Evolutionary conservation across 1,140 invertebrate genomes (phyloP), one percentile per base, ranked within the genome.

Genomic region (Sitophilus oryzae): DNA sequence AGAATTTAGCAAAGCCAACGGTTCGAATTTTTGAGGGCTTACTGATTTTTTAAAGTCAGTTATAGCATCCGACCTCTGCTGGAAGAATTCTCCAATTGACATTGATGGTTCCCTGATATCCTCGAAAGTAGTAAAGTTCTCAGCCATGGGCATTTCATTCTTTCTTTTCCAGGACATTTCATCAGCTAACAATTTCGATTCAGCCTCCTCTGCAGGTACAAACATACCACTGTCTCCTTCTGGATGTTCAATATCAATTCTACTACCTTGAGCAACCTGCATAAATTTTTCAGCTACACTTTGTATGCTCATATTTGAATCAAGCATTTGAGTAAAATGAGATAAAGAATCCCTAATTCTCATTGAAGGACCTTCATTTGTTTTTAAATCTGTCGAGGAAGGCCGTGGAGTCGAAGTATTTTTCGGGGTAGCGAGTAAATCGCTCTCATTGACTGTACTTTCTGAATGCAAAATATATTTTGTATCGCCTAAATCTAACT

Each of bases 71-170:
- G 64, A 59, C 38, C 46, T 56, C 51, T 65, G 36, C 38, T 61
- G 51, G 36, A 69, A 69, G 50, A 63, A 69, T 36, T 58, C 60
- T 2, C 67, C 65, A 19, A 69, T 60, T 23, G 67, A 67, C 8
- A 63, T 21, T 54, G 56, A 58, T 20, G 48, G 41, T 38, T 53
- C 43, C 42, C 9, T 43, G 6, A 5, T 41, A 42, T 56, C 51
- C 0, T 14, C 8, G 50, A 56, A 56, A 18, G 46, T 43, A 18
- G 22, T 40, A n/a, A 20, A 52, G 38, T 21, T 16, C 16, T 43
- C 18, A 25, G 9, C 18, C 34, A 41, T 18, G 35, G 67, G 65
- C 15, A 69, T 20, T 11, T 60, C 62, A 37, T 67, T 51, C 47
- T 69, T 60, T 20, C 52, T 35, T 21, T 54, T 60, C 67, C 64